These are phyloP conservation scores for Rhegmatorhina hoffmannsi DNA, from an alignment of 2,113 vertebrate species.

Conservation along the genomic window DNA sequence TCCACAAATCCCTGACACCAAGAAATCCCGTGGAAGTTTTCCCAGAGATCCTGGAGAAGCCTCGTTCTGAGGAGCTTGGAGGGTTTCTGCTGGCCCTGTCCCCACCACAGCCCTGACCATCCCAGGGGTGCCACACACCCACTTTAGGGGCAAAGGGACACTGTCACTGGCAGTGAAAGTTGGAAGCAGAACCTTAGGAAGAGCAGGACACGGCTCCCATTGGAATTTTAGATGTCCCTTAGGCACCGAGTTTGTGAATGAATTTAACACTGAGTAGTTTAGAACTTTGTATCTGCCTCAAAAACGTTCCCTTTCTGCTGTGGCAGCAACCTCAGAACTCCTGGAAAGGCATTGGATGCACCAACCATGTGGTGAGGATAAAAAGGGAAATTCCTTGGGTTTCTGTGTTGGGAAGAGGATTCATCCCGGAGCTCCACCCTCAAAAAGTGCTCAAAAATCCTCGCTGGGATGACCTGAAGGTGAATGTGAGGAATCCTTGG, in stretches of 20 bases:
- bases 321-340: not conserved
- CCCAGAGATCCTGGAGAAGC: not conserved
- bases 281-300: not conserved
- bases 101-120: fast-evolving
- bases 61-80: not conserved
- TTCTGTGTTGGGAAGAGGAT: not conserved
- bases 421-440: not conserved
- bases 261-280: not conserved
- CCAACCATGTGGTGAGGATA: not conserved
- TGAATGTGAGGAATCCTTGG: not conserved
- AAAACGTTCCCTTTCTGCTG: not conserved
- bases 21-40: not conserved
- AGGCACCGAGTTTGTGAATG: not conserved
- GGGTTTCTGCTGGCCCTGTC: not conserved
- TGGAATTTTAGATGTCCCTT: fast-evolving
- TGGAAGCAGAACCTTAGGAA: not conserved
- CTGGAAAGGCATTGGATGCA: not conserved
- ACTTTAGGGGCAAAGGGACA: not conserved
- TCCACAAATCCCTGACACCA: not conserved
- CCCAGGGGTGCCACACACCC: fast-evolving
- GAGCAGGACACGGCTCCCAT: not conserved
- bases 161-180: not conserved
- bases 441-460: no score
- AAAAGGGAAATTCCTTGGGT: not conserved
- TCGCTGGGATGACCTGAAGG: not conserved